Conservation (phyloP, 2,888 invertebrate species). For the Chymomyza amoena region DNA sequence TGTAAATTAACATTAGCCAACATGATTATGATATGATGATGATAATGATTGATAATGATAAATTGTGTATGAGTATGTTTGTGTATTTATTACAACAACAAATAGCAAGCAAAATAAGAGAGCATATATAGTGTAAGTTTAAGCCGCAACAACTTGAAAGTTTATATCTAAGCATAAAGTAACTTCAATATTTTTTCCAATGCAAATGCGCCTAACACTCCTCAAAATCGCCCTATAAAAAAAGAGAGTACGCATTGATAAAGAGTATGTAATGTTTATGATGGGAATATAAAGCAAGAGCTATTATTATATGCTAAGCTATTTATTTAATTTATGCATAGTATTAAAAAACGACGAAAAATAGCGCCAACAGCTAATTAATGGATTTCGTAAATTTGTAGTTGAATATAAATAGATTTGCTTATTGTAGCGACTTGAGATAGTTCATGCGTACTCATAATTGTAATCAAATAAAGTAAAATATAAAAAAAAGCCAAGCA, state of each 20-base stretch:
- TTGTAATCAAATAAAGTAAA: constrained; percentile 57
- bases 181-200: not conserved
- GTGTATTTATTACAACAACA: constrained; percentile 5
- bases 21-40: constrained; percentile 32
- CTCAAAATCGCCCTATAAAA: not conserved
- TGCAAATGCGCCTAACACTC: not conserved
- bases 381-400: constrained; percentile 58
- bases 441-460: constrained; percentile 33
- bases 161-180: not conserved
- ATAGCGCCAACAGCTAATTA: constrained; percentile 46
- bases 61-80: not conserved
- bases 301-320: constrained; percentile 66
- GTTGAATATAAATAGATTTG: constrained; percentile 44
- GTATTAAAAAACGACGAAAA: constrained; percentile 51
- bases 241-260: constrained; percentile 6
- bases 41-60: not conserved
- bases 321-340: constrained; percentile 68
- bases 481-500: constrained; percentile 54
- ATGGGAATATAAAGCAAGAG: constrained; percentile 13
- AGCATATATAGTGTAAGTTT: constrained; percentile 21
- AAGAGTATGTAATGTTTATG: constrained; percentile 45
- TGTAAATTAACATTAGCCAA: constrained; percentile 58
- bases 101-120: constrained; percentile 18
- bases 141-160: not conserved
- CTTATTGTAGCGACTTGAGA: not conserved